These are phyloP conservation scores for Alviniconcha marisindica DNA, from an alignment of 1,140 invertebrate genomes.

Conservation along the genomic window DNA sequence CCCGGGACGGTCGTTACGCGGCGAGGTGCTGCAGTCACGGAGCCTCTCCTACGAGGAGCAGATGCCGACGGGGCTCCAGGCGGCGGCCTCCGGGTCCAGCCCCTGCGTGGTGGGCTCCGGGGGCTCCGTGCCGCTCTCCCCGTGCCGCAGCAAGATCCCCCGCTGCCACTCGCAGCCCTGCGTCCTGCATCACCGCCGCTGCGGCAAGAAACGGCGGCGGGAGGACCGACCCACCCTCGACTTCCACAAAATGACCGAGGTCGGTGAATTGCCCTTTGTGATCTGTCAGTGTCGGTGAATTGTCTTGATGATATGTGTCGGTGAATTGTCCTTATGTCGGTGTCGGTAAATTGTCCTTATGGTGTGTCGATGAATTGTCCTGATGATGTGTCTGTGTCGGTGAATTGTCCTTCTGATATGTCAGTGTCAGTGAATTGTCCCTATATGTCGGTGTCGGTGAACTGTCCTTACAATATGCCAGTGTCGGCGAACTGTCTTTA, in stretches of 20 bases:
- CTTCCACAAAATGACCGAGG: conserved; percentile 73
- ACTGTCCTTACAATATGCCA: too few species aligned
- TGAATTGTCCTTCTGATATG: too few species aligned
- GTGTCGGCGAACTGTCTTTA: too few species aligned
- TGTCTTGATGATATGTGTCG: too few species aligned
- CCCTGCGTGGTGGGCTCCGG: conserved; percentile 52
- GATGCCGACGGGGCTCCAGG: conserved; percentile 44
- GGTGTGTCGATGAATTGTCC: too few species aligned
- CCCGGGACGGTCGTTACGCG: conserved; percentile 36
- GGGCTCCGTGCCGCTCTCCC: conserved; percentile 53
- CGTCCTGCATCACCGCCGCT: conserved; percentile 69
- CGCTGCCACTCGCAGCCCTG: conserved; percentile 72
- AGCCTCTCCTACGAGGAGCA: conserved; percentile 72
- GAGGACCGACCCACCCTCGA: conserved; percentile 68
- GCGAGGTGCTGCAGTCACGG: conserved; percentile 64
- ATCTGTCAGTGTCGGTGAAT: too few species aligned
- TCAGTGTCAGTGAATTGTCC: too few species aligned
- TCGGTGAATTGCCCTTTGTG: too few species aligned
- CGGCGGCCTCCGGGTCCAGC: conserved; percentile 46
- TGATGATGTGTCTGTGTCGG: too few species aligned
- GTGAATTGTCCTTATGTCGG: too few species aligned
- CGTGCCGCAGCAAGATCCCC: conserved; percentile 60
- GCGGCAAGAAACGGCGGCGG: conserved; percentile 66
- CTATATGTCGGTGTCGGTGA: too few species aligned
- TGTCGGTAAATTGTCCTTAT: too few species aligned